These are phyloP conservation scores for Turritopsis rubra DNA, from an alignment of 30 jellyfish, hydroid and myxozoan genomes.

Conservation along the genomic window DNA sequence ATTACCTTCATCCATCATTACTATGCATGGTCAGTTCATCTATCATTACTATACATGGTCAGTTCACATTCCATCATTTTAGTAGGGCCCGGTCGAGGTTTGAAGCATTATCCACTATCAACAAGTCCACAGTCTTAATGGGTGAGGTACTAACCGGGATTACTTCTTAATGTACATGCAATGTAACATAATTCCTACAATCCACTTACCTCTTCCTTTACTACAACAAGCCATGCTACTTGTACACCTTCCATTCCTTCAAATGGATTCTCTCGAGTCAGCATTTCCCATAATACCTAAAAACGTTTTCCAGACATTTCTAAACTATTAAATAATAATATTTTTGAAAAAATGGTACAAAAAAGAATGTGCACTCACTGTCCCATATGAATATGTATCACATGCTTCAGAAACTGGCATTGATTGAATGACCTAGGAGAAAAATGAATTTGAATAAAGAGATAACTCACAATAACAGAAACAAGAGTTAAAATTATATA, in stretches of 20 bases:
- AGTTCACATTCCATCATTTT: no score
- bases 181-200: background rate
- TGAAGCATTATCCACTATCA: no score
- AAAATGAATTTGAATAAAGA: background rate
- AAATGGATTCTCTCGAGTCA: slow-evolving; percentile 81
- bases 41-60: no score
- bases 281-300: slow-evolving; percentile 85
- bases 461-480: background rate
- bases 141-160: no score
- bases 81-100: no score
- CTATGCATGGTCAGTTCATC: no score
- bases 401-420: slow-evolving; percentile 85
- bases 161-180: no score
- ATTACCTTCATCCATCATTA: no score
- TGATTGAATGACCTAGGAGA: slow-evolving; percentile 68
- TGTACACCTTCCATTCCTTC: slow-evolving; percentile 88
- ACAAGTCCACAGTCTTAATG: no score
- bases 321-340: background rate
- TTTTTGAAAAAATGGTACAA: no score
- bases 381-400: slow-evolving; percentile 85
- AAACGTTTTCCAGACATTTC: background rate
- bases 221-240: slow-evolving; percentile 89
- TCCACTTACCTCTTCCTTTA: slow-evolving; percentile 57
- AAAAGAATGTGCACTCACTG: slow-evolving; percentile 46
- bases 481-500: background rate